phyloP scores from a whole-genome alignment of 2,113 vertebrate species.

The Jaculus jaculus region DNA sequence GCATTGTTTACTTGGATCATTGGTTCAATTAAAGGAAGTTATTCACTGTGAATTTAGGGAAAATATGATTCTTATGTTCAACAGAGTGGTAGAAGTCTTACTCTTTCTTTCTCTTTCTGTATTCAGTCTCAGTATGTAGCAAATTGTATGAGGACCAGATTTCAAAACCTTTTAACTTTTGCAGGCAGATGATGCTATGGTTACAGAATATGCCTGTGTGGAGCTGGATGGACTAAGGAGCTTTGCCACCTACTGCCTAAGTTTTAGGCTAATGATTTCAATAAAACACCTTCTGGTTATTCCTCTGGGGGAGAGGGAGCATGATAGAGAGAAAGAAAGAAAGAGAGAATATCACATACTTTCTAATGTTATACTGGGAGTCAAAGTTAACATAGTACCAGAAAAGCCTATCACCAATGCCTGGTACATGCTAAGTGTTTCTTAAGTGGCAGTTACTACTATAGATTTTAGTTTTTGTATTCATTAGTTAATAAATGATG shows the following conservation, averaged over 20 bases:
- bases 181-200: background rate
- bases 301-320: background rate
- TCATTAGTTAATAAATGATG: background rate
- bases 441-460: background rate
- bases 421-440: background rate
- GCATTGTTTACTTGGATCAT: background rate
- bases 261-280: background rate
- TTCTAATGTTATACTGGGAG: background rate
- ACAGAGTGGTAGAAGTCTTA: constrained; percentile 23
- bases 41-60: background rate
- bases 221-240: background rate
- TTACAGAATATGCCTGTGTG: background rate
- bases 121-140: background rate
- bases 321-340: background rate
- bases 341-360: background rate
- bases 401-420: background rate
- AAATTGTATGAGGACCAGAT: background rate
- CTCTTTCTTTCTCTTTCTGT: constrained; percentile 34
- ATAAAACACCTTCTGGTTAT: background rate
- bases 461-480: constrained; percentile 34
- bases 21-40: background rate
- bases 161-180: constrained; percentile 12
- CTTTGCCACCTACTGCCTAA: background rate
- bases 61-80: constrained; percentile 18
- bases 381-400: background rate